Conservation (phyloP, 2,113 vertebrate genomes). For the Rhea americana region DNA sequence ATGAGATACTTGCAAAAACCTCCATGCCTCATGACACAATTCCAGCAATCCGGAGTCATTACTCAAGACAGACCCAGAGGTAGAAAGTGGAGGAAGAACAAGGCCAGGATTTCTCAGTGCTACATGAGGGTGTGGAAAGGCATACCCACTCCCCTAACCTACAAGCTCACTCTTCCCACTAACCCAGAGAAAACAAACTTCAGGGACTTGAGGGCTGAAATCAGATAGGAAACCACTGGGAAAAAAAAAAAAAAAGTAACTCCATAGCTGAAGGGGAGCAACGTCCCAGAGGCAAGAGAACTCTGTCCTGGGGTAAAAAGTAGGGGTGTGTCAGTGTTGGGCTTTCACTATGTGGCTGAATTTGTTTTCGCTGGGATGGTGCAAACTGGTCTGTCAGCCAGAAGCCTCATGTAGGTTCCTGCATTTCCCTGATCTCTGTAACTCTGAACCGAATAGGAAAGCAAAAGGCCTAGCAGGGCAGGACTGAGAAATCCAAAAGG, state of each 20-base stretch:
- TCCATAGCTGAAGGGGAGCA: rapidly evolving
- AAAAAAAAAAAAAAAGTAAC: background rate
- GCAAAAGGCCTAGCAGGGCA: background rate
- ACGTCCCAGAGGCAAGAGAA: background rate
- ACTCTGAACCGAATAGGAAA: background rate
- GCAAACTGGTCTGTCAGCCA: background rate
- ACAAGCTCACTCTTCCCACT: background rate
- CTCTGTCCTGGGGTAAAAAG: background rate
- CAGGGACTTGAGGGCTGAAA: background rate
- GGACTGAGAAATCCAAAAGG: background rate
- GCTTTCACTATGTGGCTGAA: background rate
- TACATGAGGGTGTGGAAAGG: background rate
- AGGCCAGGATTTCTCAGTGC: background rate
- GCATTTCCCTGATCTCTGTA: background rate
- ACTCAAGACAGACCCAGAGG: background rate
- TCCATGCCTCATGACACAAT: background rate
- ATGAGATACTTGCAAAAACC: background rate
- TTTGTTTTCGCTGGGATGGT: background rate
- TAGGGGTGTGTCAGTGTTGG: background rate
- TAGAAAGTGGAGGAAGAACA: background rate
- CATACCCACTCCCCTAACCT: background rate
- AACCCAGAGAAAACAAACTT: background rate
- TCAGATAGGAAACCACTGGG: rapidly evolving
- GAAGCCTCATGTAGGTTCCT: rapidly evolving
- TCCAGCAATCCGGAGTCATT: background rate